phyloP scores from a whole-genome alignment of 2,113 vertebrate species.

The Hydrolagus affinis region DNA sequence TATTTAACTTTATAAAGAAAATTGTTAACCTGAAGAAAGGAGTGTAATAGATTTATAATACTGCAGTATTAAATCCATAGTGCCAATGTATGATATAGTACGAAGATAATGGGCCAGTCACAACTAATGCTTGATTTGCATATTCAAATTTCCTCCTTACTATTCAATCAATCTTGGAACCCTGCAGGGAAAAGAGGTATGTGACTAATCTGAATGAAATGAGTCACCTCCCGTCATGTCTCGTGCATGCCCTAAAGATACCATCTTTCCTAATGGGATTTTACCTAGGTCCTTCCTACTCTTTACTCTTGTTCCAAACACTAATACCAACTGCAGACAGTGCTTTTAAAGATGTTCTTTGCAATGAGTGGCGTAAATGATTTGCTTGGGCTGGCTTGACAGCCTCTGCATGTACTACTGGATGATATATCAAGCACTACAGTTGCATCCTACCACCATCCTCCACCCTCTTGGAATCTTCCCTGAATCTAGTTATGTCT shows the following conservation, averaged over 20 bases:
- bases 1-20: conserved; percentile 15
- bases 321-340: conserved; percentile 52
- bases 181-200: conserved; percentile 97
- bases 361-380: conserved; percentile 49
- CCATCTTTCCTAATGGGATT: conserved; percentile 61
- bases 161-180: conserved; percentile 78
- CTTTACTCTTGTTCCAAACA: conserved; percentile 60
- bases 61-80: conserved; percentile 28
- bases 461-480: conserved; percentile 52
- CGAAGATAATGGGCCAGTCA: conserved; percentile 51
- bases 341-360: conserved; percentile 64
- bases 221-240: conserved; percentile 67
- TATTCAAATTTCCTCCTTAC: conserved; percentile 83
- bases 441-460: conserved; percentile 59
- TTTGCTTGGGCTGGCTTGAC: conserved; percentile 51
- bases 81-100: conserved; percentile 40
- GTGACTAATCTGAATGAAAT: conserved; percentile 69
- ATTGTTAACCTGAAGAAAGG: conserved; percentile 8
- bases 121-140: conserved; percentile 66
- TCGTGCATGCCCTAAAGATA: conserved; percentile 78
- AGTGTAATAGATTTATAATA: background rate
- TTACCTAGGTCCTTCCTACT: conserved; percentile 59
- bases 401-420: conserved; percentile 63
- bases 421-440: conserved; percentile 59
- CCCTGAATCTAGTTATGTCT: conserved; percentile 59